Evolutionary conservation across 2,888 invertebrate genomes (phyloP).

Genomic region (Dexiosoma caninum): DNA sequence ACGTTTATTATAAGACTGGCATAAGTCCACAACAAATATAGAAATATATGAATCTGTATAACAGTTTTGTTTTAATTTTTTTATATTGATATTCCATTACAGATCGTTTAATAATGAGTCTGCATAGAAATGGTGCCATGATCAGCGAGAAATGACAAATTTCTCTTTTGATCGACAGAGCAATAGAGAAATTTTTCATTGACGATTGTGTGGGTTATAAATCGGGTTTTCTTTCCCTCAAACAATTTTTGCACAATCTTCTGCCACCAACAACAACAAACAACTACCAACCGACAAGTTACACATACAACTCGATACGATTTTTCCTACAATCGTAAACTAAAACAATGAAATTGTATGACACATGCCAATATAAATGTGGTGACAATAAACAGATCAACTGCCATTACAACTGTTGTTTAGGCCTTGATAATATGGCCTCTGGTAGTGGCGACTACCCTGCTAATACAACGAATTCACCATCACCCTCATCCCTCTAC

Average conservation of each 20-base stretch:
- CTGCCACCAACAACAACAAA: background rate
- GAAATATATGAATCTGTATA: no score
- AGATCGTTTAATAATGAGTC: constrained; percentile 43
- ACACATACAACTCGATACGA: constrained; percentile 20
- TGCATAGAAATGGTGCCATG: background rate
- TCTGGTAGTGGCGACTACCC: constrained; percentile 68
- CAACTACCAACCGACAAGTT: constrained; percentile 2
- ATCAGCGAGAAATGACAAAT: constrained; percentile 41
- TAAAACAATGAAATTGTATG: constrained; percentile 75
- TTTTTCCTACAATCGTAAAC: constrained; percentile 42
- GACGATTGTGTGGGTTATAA: constrained; percentile 26
- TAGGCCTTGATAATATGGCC: constrained; percentile 72
- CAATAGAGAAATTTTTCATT: constrained; percentile 28
- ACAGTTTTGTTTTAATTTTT: background rate
- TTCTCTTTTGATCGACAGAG: constrained; percentile 28
- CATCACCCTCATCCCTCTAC: constrained; percentile 73
- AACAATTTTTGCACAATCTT: constrained; percentile 25
- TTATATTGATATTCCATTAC: background rate
- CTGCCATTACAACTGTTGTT: constrained; percentile 62
- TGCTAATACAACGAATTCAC: constrained; percentile 67
- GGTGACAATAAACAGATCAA: constrained; percentile 69
- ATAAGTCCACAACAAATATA: no score
- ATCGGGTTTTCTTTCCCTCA: background rate
- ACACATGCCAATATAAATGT: constrained; percentile 76
- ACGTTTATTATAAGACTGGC: no score